These are phyloP conservation scores for Xiphias gladius DNA, from an alignment of 2,113 vertebrate species.

Conservation along the genomic window DNA sequence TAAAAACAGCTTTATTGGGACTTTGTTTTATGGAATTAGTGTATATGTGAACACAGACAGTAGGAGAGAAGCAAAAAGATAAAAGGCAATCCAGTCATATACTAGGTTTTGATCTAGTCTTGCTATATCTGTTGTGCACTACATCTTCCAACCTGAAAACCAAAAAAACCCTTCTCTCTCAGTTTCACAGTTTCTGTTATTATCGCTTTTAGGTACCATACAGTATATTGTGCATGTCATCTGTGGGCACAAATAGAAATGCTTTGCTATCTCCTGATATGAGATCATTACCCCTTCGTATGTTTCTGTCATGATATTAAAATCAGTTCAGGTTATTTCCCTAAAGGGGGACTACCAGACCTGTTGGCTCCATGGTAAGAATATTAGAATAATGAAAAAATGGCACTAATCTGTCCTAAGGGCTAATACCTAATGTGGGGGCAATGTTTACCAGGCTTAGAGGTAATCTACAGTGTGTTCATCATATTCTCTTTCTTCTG, in stretches of 20 bases:
- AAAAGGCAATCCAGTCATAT: too few species aligned
- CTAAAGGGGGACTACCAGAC: conserved; percentile 13
- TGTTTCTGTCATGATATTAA: conserved; percentile 1
- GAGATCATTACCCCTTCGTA: conserved; percentile 15
- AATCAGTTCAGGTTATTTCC: conserved; percentile 17
- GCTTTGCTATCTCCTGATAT: not conserved
- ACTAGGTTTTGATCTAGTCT: too few species aligned
- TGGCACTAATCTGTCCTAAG: conserved; percentile 54
- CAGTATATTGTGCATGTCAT: not conserved
- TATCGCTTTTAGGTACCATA: not conserved
- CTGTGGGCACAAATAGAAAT: conserved; percentile 1
- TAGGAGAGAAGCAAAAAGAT: too few species aligned
- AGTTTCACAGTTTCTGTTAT: not conserved
- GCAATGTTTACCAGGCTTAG: conserved; percentile 73
- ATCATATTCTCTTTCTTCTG: conserved; percentile 61
- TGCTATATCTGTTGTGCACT: too few species aligned
- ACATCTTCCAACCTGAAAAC: not conserved
- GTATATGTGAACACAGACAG: too few species aligned
- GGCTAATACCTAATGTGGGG: conserved; percentile 60
- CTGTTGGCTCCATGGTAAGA: conserved; percentile 30
- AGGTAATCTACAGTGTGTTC: conserved; percentile 69
- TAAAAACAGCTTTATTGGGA: too few species aligned
- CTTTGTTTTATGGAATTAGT: too few species aligned
- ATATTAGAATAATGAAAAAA: conserved; percentile 30
- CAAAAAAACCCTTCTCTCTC: not conserved